Conservation (phyloP, 2,888 invertebrate genomes). For the Megaustenia siamemsis region DNA sequence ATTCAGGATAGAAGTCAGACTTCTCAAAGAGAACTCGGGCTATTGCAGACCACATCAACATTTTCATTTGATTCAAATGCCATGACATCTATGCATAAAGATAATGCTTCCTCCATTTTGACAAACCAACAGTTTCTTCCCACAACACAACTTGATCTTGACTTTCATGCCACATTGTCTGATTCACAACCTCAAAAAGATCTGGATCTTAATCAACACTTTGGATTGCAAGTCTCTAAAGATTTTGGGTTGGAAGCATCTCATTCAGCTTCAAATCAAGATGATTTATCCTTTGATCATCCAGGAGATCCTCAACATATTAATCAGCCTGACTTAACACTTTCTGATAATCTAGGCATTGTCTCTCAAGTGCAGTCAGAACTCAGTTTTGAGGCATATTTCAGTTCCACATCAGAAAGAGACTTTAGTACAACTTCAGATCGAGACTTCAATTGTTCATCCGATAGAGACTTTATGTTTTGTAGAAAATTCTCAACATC, state of each 20-base stretch:
- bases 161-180: constrained; percentile 41
- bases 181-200: constrained; percentile 45
- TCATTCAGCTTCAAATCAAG: constrained; percentile 18
- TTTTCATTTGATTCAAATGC: constrained; percentile 40
- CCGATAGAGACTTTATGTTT: constrained; percentile 38
- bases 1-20: neutral
- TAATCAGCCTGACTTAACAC: constrained; percentile 31
- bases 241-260: constrained; percentile 40
- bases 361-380: constrained; percentile 37
- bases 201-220: constrained; percentile 42
- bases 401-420: constrained; percentile 25
- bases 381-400: constrained; percentile 47
- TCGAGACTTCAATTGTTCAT: constrained; percentile 20
- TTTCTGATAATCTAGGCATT: constrained; percentile 46
- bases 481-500: constrained; percentile 28
- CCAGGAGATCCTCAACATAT: constrained; percentile 29
- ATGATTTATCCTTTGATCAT: constrained; percentile 42
- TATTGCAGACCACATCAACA: constrained; percentile 17
- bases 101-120: constrained; percentile 3
- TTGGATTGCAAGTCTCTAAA: constrained; percentile 47
- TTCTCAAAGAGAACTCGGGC: constrained; percentile 38
- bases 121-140: constrained; percentile 43
- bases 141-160: constrained; percentile 41
- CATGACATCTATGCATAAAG: constrained; percentile 38
- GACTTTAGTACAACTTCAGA: constrained; percentile 22